Evolutionary conservation across 2,888 invertebrate genomes (phyloP).

Genomic region (Anodontia alba): DNA sequence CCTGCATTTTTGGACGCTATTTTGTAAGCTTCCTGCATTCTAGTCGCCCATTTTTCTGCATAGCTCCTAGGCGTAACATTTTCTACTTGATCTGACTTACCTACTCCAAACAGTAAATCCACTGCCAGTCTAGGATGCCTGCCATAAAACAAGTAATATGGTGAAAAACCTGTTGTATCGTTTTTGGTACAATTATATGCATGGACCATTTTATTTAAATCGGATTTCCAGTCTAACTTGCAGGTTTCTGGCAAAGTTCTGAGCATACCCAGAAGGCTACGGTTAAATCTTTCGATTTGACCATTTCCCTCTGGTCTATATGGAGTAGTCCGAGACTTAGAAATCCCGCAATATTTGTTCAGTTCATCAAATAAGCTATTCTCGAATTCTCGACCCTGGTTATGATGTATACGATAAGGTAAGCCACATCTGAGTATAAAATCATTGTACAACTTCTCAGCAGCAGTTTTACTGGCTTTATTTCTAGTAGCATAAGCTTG

Average conservation of each 20-base stretch:
- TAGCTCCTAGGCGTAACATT: conserved; percentile 14
- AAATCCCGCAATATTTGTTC: conserved; percentile 25
- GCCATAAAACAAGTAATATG: conserved; percentile 28
- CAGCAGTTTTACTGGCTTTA: conserved; percentile 37
- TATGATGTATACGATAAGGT: conserved; percentile 43
- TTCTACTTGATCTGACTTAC: not conserved
- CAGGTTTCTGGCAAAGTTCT: conserved; percentile 18
- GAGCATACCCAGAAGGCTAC: conserved; percentile 35
- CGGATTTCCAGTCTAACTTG: conserved; percentile 38
- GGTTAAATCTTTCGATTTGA: conserved; percentile 24
- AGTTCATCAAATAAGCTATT: conserved; percentile 43
- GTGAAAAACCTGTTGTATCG: conserved; percentile 33
- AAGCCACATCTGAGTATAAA: conserved; percentile 41
- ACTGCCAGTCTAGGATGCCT: conserved; percentile 26
- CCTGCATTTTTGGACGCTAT: conserved; percentile 36
- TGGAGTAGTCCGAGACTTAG: conserved; percentile 33
- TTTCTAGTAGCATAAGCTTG: conserved; percentile 48
- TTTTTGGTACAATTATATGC: conserved; percentile 35
- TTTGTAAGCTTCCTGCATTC: conserved; percentile 43
- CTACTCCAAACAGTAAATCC: conserved; percentile 30
- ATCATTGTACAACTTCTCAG: conserved; percentile 48
- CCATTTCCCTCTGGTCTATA: conserved; percentile 37
- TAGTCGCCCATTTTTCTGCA: too few relatives aligned
- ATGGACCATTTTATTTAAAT: conserved; percentile 38
- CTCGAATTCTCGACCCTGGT: conserved; percentile 51